These are phyloP conservation scores for Drosophila ercepeae DNA, from an alignment of 1,140 invertebrate species.

Conservation along the genomic window DNA sequence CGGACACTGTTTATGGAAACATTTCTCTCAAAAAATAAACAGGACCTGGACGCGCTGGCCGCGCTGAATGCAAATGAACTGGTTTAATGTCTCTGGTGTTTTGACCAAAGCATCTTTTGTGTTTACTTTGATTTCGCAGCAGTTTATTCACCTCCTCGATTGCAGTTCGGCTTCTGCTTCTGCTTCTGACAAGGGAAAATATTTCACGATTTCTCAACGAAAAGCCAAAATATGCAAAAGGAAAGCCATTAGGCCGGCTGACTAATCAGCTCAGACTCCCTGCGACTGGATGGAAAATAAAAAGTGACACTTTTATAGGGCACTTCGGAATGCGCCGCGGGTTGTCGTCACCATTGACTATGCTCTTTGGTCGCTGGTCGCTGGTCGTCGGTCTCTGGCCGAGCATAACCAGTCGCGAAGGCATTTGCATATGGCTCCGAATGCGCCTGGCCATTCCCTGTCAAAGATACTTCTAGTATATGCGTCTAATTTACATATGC, in stretches of 20 bases:
- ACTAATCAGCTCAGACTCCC: slow-evolving; percentile 53
- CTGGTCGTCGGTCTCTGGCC: slow-evolving; percentile 20
- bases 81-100: slow-evolving; percentile 37
- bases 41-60: slow-evolving; percentile 21
- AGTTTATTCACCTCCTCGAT: slow-evolving; percentile 59
- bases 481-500: slow-evolving; percentile 48
- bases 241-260: slow-evolving; percentile 35
- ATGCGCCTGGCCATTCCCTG: slow-evolving; percentile 2
- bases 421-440: slow-evolving; percentile 48
- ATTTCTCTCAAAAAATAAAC: slow-evolving; percentile 67
- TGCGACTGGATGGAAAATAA: slow-evolving; percentile 51
- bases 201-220: too few relatives aligned
- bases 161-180: slow-evolving; percentile 12
- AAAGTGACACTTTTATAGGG: slow-evolving; percentile 80
- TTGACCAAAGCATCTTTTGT: slow-evolving; percentile 27
- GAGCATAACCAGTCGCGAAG: slow-evolving; percentile 51
- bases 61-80: slow-evolving; percentile 43
- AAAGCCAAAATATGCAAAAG: slow-evolving; percentile 14
- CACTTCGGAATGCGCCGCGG: slow-evolving; percentile 68
- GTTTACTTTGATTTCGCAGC: slow-evolving; percentile 29
- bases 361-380: not conserved
- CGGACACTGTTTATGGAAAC: slow-evolving; percentile 54
- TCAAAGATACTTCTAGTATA: slow-evolving; percentile 12
- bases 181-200: not conserved
- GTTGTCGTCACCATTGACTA: slow-evolving; percentile 19